Base-by-base conservation (phyloP, 92 coral and sea anemone genomes). In the Heliopora coerulea region DNA sequence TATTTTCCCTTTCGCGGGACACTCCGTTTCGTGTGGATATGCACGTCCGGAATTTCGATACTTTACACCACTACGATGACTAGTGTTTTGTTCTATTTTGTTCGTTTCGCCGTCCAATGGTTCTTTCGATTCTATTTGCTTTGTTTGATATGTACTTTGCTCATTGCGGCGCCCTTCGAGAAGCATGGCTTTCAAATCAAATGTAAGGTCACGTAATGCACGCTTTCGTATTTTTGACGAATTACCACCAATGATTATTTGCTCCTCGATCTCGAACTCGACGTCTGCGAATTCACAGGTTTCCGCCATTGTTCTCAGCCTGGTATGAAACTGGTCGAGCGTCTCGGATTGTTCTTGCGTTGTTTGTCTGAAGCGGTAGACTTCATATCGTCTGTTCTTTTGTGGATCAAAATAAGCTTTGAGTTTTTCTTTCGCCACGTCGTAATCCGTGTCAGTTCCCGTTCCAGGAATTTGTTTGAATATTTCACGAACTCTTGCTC, bases 111-210 rank as follows among this genome's bases (percentile, higher is more conserved):
- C 5, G 42, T 4, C 42, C 42, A 12, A 4, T 37, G 42, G 42
- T 17, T 50, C 26, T 3, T 5, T 50, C 26, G 58, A 50, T 50
- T 50, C 74, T n/a, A 67, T 67, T 17, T 67, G 57, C 3, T 58
- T 49, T 17, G 74, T 58, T 67, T 67, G 74, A 48, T 3, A 67
- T 0, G 74, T 25, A 67, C 74, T 67, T 44, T 44, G 74, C 19
- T 67, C 74, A 48, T 67, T 40, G n/a, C 74, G 56, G 23, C 59
- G 49, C 23, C 74, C 74, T 13, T 67, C 74, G 14, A 67, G 7
- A 6, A 42, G 40, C 28, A 67, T 67, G 1, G 74, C 57, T 12
- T 37, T 4, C 12, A 37, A 12, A 25, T 67, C 57, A 18, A 34
- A 67, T 29, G 57, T 41, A 23, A 58, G 74, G 49, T 67, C 74